Evolutionary conservation across 2,888 invertebrate genomes (phyloP), one percentile per base, ranked within the genome.

Genomic region (Seladonia tumulorum): DNA sequence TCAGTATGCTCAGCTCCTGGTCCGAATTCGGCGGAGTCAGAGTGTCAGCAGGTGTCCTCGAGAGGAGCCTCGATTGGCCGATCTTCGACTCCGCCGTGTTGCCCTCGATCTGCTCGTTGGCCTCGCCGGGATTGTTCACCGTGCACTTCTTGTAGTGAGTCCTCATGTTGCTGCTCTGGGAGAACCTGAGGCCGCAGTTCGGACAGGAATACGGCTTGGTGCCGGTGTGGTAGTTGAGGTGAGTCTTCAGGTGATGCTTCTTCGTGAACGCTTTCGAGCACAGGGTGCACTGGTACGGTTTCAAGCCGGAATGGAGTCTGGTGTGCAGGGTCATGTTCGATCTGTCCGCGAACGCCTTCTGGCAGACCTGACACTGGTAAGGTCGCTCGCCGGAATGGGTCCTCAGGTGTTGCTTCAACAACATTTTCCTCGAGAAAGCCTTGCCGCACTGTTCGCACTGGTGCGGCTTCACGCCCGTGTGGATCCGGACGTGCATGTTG

Each of bases 81-180:
- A 5, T 12, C 8, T 80, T 83, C 1, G 60, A 14, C 1, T 86
- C 85, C 0, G 8, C 35, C 0, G 53, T 63, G 4, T 3, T 18
- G 7, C 49, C 70, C 0, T 81, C 81, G 0, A 14, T 66, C 22
- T 66, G 80, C 2, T 14, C 71, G 0, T 79, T 81, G 7, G 39
- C 14, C 0, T 85, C 87, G 2, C 10, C 71, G 5, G 81, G 74
- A 53, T 87, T 86, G 25, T 79, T 89, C 42, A 87, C 42, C 4
- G 90, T 68, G 91, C 98, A 98, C 94, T 98, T 98, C 95, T 98
- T 98, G 92, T 97, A 96, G 93, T 98, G 98, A 0, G 98, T 98
- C 89, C 98, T 96, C 98, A 98, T 98, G 93, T 98, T 98, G 90
- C 98, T 98, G 74, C 98, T 98, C 94, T 98, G 98, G 0, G 98